Base-by-base conservation (phyloP, 2,888 invertebrate genomes). In the Laspeyria flexula region DNA sequence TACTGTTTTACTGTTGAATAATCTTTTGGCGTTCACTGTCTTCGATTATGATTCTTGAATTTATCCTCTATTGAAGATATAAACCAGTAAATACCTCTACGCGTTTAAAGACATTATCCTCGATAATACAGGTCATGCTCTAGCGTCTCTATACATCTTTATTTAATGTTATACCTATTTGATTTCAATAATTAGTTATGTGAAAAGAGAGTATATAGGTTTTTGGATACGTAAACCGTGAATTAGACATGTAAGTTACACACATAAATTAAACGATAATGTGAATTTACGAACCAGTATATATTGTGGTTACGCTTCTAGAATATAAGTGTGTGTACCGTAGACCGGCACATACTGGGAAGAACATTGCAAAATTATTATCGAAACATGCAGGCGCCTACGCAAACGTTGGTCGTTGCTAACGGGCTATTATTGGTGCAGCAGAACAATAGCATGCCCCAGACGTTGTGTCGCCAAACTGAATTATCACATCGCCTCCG, bases 401-500 rank as follows among this genome's bases (percentile, higher is more conserved):
- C 78, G 74, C 79, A 73, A 73, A 68, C 65, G 60, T 57, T 64
- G 31, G 48, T 50, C 52, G 59, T 61, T 59, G 61, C 66, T 66
- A 60, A 55, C 75, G 61, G 68, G 72, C 78, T 83, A 82, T 81
- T 82, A 83, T 83, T 79, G 84, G 80, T 87, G 81, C 83, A 83
- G 67, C 78, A 71, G 74, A 77, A 81, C 73, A 88, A 86, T 85
- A 67, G 77, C 76, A 69, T 77, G 76, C 61, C 79, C 79, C 81
- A 90, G 90, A 90, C 90, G 75, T 75, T 71, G 75, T 77, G 90
- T 85, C 90, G 90, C 90, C 90, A 63, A 64, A 64, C 73, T 73
- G 73, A 81, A 83, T 83, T 78, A 80, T 82, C 79, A 76, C 78
- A 78, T 75, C 68, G 75, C 60, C 60, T 74, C 62, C 70, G 76